Base-by-base conservation (phyloP, 2,113 vertebrate genomes). In the Dunckerocampus dactyliophorus region DNA sequence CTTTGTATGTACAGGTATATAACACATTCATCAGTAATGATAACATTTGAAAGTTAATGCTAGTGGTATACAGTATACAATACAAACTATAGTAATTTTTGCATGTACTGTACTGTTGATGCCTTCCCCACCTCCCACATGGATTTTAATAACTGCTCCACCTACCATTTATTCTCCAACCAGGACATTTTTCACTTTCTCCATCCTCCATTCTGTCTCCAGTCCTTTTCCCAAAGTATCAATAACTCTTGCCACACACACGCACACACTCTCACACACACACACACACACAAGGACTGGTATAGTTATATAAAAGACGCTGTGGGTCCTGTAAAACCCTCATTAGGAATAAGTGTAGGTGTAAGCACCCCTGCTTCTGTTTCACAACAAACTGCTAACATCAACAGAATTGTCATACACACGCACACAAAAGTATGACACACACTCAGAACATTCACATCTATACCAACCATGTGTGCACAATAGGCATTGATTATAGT, bases 311-410 rank as follows among this genome's bases (percentile, higher is more conserved):
- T 80, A 87, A 74, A 80, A 82, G 73, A 82, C 82, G 86, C 81
- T 74, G 72, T 82, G 86, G 85, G 81, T 88, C 87, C 88, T 81
- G 83, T 84, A 76, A 83, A 82, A 85, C 78, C 76, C 83, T 88
- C 82, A 86, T 88, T 87, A 88, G 82, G 77, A 75, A 69, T 65
- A 69, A 67, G 82, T 77, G 82, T 80, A 82, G 81, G 83, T 86
- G 84, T 81, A 77, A 83, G 76, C 65, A 76, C 77, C 78, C 68
- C 77, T 69, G 65, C 74, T 74, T 75, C 79, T 74, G 75, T 74
- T 76, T 80, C 67, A 59, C 58, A 62, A 71, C 66, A 79, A 88
- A 83, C 50, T 81, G 82, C 88, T 82, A 75, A 85, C 70, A 77
- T 82, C 75, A 20, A 69, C 85, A 82, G 73, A 82, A 83, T 55